Base-by-base conservation (phyloP, 2,888 invertebrate species). In the Drosophila paranaensis region DNA sequence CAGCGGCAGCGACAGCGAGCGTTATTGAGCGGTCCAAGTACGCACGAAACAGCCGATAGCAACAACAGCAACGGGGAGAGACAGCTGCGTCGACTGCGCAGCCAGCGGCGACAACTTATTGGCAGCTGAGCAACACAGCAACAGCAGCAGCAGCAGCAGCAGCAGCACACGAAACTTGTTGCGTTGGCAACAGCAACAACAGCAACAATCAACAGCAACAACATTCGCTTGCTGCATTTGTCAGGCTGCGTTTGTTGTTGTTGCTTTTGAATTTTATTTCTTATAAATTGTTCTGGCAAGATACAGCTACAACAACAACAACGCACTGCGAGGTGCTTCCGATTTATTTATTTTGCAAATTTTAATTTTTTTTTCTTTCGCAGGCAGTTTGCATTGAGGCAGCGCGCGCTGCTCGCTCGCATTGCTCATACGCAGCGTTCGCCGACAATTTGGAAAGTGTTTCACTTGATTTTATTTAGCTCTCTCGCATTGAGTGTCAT, bases 11-110 rank as follows among this genome's bases (percentile, higher is more conserved):
- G 39, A 25, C 62, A 27, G 43, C 66, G 71, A 71, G 74, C 80
- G 85, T 79, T 89, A 82, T 84, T 89, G 90, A 77, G 81, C 88
- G 75, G 75, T 82, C 89, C 89, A 90, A 89, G 81, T 82, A 79
- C 79, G 88, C 82, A 88, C 85, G 76, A 75, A 69, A 67, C 77
- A 63, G 65, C 65, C 82, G 78, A 78, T 79, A 86, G 75, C 76
- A 66, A 66, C 73, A 68, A 66, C 50, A 75, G 71, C 73, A 74
- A 63, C 65, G 63, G 63, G 20, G 55, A 70, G 66, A 62, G 75
- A 62, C 76, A 79, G 77, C 76, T 42, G 48, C 80, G 81, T 20
- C n/a, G 71, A 71, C 85, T 72, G 87, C 76, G 84, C 64, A 51
- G 71, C 75, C 60, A 42, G 45, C 88, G 63, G 70, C 88, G 71